Conservation (phyloP, 2,113 vertebrate genomes). For the Notarius lentiginosus region DNA sequence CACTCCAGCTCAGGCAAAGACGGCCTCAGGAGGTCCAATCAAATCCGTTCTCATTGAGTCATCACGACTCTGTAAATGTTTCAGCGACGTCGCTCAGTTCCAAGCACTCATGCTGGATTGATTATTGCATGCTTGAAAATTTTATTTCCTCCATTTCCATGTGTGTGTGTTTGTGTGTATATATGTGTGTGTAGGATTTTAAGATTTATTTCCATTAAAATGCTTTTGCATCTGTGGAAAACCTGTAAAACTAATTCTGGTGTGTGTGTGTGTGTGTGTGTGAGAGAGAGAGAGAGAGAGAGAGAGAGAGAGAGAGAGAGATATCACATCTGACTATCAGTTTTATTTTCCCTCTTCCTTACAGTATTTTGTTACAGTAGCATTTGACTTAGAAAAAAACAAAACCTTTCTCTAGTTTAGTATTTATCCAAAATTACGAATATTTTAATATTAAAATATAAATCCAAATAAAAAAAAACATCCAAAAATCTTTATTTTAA, state of each 20-base stretch:
- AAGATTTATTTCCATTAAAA: constrained; percentile 1
- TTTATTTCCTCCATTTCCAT: not conserved
- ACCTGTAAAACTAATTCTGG: constrained; percentile 2
- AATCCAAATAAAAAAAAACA: not conserved
- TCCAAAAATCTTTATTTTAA: not conserved
- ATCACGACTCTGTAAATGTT: constrained; percentile 12
- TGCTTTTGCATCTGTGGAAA: not conserved
- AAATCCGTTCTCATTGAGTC: not conserved
- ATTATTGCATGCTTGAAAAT: constrained; percentile 2
- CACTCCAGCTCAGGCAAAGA: constrained; percentile 19
- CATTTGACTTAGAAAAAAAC: not conserved
- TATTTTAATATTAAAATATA: not conserved
- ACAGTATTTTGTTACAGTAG: not conserved
- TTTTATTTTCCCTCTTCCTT: not conserved
- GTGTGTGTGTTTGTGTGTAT: constrained; percentile 1
- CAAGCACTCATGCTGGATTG: constrained; percentile 20
- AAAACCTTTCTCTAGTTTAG: not conserved
- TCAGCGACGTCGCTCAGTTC: constrained; percentile 2
- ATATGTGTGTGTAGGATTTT: constrained; percentile 6
- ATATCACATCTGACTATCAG: not conserved
- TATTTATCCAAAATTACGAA: not conserved
- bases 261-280: not conserved
- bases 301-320: too few species aligned
- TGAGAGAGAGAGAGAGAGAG: not conserved
- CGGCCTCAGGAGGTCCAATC: constrained; percentile 28